Evolutionary conservation across 2,797 vertebrate genomes (phyloP), one percentile per base, ranked within the genome.

Genomic region (Falco novaeseelandiae): DNA sequence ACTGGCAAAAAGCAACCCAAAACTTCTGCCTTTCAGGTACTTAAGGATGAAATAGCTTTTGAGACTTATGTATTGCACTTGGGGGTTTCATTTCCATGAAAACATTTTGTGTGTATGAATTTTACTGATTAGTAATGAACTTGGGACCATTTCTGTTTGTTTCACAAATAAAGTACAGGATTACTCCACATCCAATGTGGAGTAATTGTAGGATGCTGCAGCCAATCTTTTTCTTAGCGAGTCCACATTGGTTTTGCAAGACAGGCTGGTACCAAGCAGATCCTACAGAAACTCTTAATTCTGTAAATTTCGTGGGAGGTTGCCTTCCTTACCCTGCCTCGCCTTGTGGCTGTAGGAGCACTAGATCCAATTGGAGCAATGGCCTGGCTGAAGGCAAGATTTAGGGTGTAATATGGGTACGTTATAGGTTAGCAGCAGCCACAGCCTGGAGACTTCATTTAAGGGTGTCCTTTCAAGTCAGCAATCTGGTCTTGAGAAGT

Each of bases 191-290:
- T 74, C 21, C 26, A 34, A 0, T 74, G 12, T 74, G 40, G 22
- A 52, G 12, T 55, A 87, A 57, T 18, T 51, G 38, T 36, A 40
- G 36, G 55, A 42, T 80, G 71, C 59, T 80, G 26, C 38, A 65
- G 32, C n/a, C 34, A 52, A 65, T 16, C 8, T 69, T 77, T 83
- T 66, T 22, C 32, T 34, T 46, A 48, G 25, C 26, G 11, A 40
- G 9, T 27, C 23, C 27, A 25, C 0, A 0, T 26, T 6, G 2
- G 14, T 65, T 87, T 77, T 77, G 34, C 52, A 80, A 73, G 22
- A 77, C 12, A 22, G 34, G 3, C 38, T 69, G 32, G 8, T 80
- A 80, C 14, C 20, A 86, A 66, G 44, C 2, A 2, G 13, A 32
- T 89, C 44, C 44, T 51, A 32, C 22, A 87, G 67, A 76, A 94